Conservation (phyloP, 2,797 vertebrate species). For the Tenualosa ilisha region DNA sequence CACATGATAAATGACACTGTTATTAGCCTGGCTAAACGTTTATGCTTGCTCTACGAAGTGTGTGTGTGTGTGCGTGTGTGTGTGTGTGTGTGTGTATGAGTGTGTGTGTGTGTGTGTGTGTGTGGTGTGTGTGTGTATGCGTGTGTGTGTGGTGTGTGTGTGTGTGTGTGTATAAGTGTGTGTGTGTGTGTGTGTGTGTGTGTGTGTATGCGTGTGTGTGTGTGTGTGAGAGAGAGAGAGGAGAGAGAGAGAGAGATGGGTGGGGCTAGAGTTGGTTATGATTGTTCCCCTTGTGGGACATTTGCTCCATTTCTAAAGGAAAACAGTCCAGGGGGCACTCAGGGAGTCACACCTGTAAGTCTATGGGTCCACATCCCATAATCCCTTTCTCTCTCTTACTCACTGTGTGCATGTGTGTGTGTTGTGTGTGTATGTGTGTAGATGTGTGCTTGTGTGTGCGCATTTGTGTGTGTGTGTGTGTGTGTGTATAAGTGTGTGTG, state of each 20-base stretch:
- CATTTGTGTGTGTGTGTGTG: neutral
- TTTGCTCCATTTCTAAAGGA: neutral
- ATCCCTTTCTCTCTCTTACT: neutral
- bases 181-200: neutral
- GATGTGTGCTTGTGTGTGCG: neutral
- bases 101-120: constrained; percentile 1
- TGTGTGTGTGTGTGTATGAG: constrained; percentile 6
- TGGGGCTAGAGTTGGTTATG: neutral
- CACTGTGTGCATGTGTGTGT: no score
- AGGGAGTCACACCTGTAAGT: constrained; percentile 15
- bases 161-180: no score
- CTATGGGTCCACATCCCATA: neutral
- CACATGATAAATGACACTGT: constrained; percentile 4
- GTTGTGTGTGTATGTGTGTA: no score
- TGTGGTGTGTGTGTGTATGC: no score
- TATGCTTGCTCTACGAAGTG: constrained; percentile 12
- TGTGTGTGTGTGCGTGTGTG: constrained; percentile 4
- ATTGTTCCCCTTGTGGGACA: constrained; percentile 3
- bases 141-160: no score
- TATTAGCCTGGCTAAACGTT: constrained; percentile 33
- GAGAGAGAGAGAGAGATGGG: neutral
- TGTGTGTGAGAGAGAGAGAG: neutral
- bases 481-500: constrained; percentile 10
- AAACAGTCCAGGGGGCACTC: neutral
- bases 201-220: constrained; percentile 9